Base-by-base conservation (phyloP, 1,140 invertebrate genomes). In the Brachionus plicatilis region DNA sequence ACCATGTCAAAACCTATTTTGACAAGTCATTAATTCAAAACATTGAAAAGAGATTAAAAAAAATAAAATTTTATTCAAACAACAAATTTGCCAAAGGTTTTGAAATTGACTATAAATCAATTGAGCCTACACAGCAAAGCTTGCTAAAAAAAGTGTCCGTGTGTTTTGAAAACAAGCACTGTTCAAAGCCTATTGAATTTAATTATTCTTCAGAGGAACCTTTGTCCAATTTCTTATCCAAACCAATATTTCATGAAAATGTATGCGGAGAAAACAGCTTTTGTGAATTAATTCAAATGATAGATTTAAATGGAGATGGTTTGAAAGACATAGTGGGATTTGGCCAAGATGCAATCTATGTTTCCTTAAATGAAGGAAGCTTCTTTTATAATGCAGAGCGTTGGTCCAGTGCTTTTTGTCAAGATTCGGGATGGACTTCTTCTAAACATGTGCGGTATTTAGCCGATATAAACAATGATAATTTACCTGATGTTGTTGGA, bases 131-230 rank as follows among this genome's bases (percentile, higher is more conserved):
- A 65, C 27, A 65, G 8, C 60, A 27, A 65, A 65, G 60, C 60
- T 65, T 65, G 60, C 20, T 65, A 27, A 65, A 65, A 65, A 65
- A 65, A 65, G 60, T 65, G 12, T 65, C 60, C 20, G 27, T 65
- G 60, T 65, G 60, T 27, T 65, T 65, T 65, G 60, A 65, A 17
- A 65, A 65, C 5, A 65, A 65, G 20, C 20, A 27, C 24, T 65
- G 60, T 65, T 65, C 60, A 65, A 65, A 65, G 60, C 60, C 60
- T 65, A 65, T 65, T 65, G 60, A 65, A 65, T 65, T 65, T 65
- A 27, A 65, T 65, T 65, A 65, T 65, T 65, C 60, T 27, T 65
- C 60, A 65, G 60, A 65, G 20, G 60, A 65, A 65, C 60, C 20
- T 65, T 65, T 65, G 8, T 65, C 24, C 60, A 27, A 65, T 65